Evolutionary conservation across 2,797 vertebrate genomes (phyloP).

Genomic region (Pogoniulus pusillus): DNA sequence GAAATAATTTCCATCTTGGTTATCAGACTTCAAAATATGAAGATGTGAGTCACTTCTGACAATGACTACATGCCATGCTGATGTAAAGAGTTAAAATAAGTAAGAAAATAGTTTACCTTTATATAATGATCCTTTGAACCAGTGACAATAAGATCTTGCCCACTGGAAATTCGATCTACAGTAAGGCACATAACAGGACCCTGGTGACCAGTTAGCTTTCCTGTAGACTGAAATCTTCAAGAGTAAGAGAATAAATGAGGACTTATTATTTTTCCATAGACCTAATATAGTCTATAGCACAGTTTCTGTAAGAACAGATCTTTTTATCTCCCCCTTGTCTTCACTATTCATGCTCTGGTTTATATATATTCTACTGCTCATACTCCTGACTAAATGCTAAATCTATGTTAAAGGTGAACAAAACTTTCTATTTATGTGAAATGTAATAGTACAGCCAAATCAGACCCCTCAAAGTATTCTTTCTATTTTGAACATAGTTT

Average conservation of each 20-base stretch:
- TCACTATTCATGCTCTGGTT: not conserved
- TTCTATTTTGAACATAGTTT: not conserved
- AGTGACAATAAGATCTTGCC: conserved; percentile 93
- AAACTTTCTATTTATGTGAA: not conserved
- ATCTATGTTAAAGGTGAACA: not conserved
- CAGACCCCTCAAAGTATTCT: not conserved
- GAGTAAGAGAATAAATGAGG: not conserved
- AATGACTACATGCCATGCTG: not conserved
- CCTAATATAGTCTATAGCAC: not conserved
- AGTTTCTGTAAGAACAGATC: not conserved
- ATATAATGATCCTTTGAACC: conserved; percentile 96
- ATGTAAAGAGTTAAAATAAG: not conserved
- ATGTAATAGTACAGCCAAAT: not conserved
- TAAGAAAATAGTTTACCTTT: conserved; percentile 79
- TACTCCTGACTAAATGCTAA: not conserved
- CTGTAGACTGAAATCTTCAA: conserved; percentile 93
- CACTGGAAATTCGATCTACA: conserved; percentile 86
- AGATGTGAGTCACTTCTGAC: not conserved
- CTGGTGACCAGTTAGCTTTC: conserved; percentile 93
- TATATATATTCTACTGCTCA: not conserved
- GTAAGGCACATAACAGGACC: conserved; percentile 96
- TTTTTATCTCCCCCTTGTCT: not conserved
- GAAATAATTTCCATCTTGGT: not conserved
- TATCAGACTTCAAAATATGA: not conserved
- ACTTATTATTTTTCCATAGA: not conserved